Conservation (phyloP, 2,888 invertebrate species). For the Acrobasis suavella region DNA sequence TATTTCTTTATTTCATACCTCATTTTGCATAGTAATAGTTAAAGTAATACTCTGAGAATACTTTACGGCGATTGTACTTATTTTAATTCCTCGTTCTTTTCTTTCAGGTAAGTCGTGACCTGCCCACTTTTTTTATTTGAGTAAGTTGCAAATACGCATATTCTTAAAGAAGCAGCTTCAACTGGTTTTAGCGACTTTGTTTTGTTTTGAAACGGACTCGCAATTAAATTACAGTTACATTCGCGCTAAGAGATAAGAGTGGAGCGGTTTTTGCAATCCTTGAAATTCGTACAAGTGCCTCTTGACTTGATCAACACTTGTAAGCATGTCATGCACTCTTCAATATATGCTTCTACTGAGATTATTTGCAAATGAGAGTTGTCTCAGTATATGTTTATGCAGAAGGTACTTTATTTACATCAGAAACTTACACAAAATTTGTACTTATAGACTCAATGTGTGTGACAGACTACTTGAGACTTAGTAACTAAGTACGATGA, state of each 20-base stretch:
- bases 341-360: background rate
- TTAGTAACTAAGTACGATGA: no score
- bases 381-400: no score
- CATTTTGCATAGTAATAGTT: no score
- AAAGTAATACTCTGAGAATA: background rate
- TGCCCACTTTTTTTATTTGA: slow-evolving; percentile 28
- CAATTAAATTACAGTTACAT: slow-evolving; percentile 45
- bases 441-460: no score
- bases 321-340: background rate
- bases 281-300: slow-evolving; percentile 2
- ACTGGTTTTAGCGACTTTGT: slow-evolving; percentile 37
- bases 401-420: no score
- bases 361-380: background rate
- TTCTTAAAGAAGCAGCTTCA: slow-evolving; percentile 28
- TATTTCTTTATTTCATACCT: no score
- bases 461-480: no score
- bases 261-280: slow-evolving; percentile 12
- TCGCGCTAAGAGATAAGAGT: slow-evolving; percentile 25
- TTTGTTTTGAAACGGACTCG: slow-evolving; percentile 37
- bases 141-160: slow-evolving; percentile 37
- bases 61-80: background rate
- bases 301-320: background rate
- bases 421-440: no score
- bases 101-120: slow-evolving; percentile 51
- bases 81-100: slow-evolving; percentile 33